Conservation (phyloP, 2,797 vertebrate species). For the Mastacembelus armatus region DNA sequence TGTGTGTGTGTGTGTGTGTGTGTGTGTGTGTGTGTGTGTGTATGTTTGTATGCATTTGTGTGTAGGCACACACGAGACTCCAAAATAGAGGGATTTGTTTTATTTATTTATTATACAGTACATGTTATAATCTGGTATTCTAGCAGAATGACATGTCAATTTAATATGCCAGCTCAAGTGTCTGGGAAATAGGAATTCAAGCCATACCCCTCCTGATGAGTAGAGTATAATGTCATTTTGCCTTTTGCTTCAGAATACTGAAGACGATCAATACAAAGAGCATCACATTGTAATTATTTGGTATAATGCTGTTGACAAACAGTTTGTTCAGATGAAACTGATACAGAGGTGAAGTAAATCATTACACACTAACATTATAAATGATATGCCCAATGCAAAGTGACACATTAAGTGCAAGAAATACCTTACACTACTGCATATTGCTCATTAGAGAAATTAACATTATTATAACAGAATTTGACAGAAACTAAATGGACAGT, state of each 20-base stretch:
- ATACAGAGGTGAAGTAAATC: constrained; percentile 1
- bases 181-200: constrained; percentile 49
- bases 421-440: background rate
- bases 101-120: constrained; percentile 23
- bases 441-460: background rate
- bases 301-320: constrained; percentile 30
- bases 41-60: background rate
- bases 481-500: background rate
- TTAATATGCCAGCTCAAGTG: constrained; percentile 48
- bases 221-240: constrained; percentile 53
- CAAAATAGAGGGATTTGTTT: background rate
- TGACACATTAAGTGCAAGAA: constrained; percentile 1
- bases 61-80: no score
- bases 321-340: constrained; percentile 12
- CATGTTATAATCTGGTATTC: constrained; percentile 52
- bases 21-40: constrained; percentile 26
- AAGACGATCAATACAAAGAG: constrained; percentile 55
- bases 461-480: background rate
- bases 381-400: constrained; percentile 19
- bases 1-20: background rate
- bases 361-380: constrained; percentile 19
- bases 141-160: constrained; percentile 66
- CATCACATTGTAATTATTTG: constrained; percentile 40
- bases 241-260: constrained; percentile 21
- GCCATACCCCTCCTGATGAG: constrained; percentile 47